A percentile compares a stretch with the other conserved stretches of the same genome.
Conservation (phyloP, 92 coral and sea anemone species). For the Chrysogorgia sp. region DNA sequence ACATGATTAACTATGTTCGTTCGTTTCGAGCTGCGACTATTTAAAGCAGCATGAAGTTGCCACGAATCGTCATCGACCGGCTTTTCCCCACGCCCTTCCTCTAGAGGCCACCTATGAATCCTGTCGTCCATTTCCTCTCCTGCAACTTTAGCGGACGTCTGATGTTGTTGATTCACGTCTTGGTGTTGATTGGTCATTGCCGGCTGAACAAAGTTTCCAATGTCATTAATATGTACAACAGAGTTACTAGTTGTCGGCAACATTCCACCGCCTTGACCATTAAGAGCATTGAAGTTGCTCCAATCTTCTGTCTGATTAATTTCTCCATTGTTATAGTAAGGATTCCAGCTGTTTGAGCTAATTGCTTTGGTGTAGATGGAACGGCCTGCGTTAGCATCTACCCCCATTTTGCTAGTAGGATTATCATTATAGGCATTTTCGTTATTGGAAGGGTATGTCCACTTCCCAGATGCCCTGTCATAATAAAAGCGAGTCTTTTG, state of each 20-base stretch:
- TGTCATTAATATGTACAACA: background rate
- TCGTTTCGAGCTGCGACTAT: background rate
- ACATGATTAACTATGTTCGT: background rate
- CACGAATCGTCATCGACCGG: background rate
- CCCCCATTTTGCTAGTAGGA: background rate
- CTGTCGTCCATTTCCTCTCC: background rate
- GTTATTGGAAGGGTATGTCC: constrained; percentile 3
- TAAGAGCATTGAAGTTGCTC: background rate
- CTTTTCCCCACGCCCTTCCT: constrained; percentile 3
- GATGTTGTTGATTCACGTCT: background rate
- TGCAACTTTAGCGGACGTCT: background rate
- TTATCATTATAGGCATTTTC: background rate
- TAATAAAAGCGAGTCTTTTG: background rate
- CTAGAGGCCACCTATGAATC: constrained; percentile 40
- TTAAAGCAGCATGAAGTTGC: background rate
- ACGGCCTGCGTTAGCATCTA: background rate
- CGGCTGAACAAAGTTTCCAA: background rate
- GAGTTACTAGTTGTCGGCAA: background rate
- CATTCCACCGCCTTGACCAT: background rate
- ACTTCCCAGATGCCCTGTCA: constrained; percentile 20
- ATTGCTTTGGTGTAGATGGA: background rate
- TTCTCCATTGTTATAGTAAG: background rate
- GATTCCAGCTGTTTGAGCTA: background rate
- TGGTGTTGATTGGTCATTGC: background rate
- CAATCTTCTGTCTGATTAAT: constrained; percentile 1